phyloP scores from a whole-genome alignment of 2,888 invertebrate species.

The Ferdinandea cuprea region DNA sequence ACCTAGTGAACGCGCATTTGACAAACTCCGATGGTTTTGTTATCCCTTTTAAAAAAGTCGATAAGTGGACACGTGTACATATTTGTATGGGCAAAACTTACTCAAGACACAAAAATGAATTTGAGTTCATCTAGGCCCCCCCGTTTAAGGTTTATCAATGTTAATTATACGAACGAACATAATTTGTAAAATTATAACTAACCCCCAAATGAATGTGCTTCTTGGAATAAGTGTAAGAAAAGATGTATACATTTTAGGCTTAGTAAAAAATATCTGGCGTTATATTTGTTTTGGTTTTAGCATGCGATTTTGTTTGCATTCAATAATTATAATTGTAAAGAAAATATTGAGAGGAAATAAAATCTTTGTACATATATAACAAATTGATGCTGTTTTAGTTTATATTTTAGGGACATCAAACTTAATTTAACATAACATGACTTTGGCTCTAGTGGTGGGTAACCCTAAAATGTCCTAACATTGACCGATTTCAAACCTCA shows the following conservation, averaged over 20 bases:
- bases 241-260: background rate
- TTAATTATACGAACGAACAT: slow-evolving; percentile 10
- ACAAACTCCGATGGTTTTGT: background rate
- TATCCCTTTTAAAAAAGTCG: background rate
- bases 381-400: slow-evolving; percentile 5
- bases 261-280: slow-evolving; percentile 28
- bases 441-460: too few relatives aligned
- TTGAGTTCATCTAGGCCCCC: background rate
- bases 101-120: background rate
- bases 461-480: too few relatives aligned
- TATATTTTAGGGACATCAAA: background rate
- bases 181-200: slow-evolving; percentile 18
- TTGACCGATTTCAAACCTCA: too few relatives aligned
- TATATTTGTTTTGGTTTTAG: slow-evolving; percentile 24
- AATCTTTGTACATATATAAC: slow-evolving; percentile 62
- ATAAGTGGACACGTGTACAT: background rate
- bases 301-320: slow-evolving; percentile 42
- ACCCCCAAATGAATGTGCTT: slow-evolving; percentile 15
- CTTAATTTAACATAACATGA: too few relatives aligned
- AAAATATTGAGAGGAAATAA: slow-evolving; percentile 51
- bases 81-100: background rate
- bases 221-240: slow-evolving; percentile 14
- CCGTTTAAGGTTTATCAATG: background rate
- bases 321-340: slow-evolving; percentile 26
- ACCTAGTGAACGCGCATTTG: background rate